Evolutionary conservation across 2,113 vertebrate genomes (phyloP), one percentile per base, ranked within the genome.

Genomic region (Dicerorhinus sumatrensis): DNA sequence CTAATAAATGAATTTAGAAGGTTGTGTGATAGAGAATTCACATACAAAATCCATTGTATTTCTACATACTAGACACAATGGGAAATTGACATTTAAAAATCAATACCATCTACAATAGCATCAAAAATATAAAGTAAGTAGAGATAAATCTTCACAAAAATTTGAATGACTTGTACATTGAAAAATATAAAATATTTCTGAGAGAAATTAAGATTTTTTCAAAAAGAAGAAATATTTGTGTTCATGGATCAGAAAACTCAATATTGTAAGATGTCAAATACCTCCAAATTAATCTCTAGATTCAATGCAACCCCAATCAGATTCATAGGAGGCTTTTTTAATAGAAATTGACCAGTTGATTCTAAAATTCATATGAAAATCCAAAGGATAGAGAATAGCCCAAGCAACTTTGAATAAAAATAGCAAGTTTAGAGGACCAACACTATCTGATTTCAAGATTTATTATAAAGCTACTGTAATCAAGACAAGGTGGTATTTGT

Each of bases 51-150:
- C 25, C 36, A 69, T 21, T 86, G 2, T 21, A 54, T 93, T 67
- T 95, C n/a, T 76, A 36, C 31, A 48, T 72, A 58, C 46, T 56
- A 91, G 6, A 18, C 93, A 82, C 18, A 87, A 70, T 42, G 48
- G 4, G 9, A 96, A 89, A n/a, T 69, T 85, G 48, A 89, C 58
- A 94, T 62, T 72, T 92, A 42, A 72, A 92, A 93, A 29, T 54
- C 17, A 81, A 9, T 81, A 54, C 4, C 65, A 85, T n/a, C 31
- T 72, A 80, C 11, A 75, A 62, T 75, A 80, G 4, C 13, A 76
- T 72, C 42, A 82, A 87, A 87, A 46, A n/a, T 48, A 63, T 77
- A 62, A 82, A 96, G 77, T 65, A 77, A 67, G 20, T 51, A 88
- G 2, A 4, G 4, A 62, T 79, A 58, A 89, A 27, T 69, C 5